Evolutionary conservation across 2,888 invertebrate species (phyloP).

Genomic region (Tachina fera): DNA sequence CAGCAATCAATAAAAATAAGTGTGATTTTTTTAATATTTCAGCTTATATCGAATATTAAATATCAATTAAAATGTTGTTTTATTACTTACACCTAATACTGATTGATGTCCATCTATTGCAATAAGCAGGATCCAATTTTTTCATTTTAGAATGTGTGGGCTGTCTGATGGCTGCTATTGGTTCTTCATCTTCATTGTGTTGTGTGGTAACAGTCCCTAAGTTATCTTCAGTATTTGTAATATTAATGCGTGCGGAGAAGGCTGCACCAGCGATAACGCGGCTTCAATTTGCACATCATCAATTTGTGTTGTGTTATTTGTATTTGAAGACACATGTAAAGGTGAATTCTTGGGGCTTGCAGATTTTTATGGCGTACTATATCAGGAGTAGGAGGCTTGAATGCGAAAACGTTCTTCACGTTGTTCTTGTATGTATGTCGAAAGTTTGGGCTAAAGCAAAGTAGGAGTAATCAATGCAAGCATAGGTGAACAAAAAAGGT

Average conservation of each 20-base stretch:
- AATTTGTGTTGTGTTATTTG: constrained; percentile 70
- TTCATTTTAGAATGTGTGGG: constrained; percentile 94
- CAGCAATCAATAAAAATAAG: no score
- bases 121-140: constrained; percentile 97
- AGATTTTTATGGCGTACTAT: constrained; percentile 92
- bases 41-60: no score
- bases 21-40: no score
- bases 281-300: constrained; percentile 47
- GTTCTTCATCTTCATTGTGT: constrained; percentile 82
- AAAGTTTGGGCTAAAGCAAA: constrained; percentile 98
- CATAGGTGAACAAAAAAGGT: constrained; percentile 98
- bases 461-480: constrained; percentile 97
- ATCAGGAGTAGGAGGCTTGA: constrained; percentile 87
- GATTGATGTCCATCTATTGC: constrained; percentile 97
- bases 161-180: constrained; percentile 85
- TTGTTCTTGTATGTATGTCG: constrained; percentile 94
- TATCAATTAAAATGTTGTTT: no score
- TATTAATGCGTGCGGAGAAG: constrained; percentile 76
- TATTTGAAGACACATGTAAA: constrained; percentile 78
- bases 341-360: constrained; percentile 83
- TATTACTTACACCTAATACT: no score
- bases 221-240: constrained; percentile 74
- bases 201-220: constrained; percentile 64
- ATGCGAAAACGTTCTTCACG: constrained; percentile 88
- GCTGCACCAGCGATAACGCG: constrained; percentile 72